Conservation (phyloP, 2,113 vertebrate genomes). For the Micronycteris hirsuta region DNA sequence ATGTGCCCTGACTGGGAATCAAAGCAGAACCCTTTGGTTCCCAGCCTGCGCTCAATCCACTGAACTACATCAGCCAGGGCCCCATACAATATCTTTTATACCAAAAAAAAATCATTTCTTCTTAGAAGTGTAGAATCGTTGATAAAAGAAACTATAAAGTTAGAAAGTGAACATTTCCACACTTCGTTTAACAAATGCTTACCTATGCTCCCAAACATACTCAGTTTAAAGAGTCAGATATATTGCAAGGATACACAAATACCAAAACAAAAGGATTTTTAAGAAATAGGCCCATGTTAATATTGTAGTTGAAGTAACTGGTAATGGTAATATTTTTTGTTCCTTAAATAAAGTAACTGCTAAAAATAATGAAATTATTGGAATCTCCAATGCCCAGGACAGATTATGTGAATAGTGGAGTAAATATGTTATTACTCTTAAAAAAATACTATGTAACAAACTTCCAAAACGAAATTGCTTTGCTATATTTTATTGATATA, state of each 20-base stretch:
- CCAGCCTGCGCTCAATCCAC: too few relatives aligned
- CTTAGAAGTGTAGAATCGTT: neutral
- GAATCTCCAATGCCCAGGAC: neutral
- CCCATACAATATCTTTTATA: too few relatives aligned
- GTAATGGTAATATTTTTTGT: neutral
- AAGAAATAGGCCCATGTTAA: neutral
- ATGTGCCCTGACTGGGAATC: too few relatives aligned
- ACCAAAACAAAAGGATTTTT: neutral
- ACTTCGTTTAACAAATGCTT: neutral
- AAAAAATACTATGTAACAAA: conserved; percentile 34
- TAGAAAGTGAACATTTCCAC: neutral
- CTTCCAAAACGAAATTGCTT: conserved; percentile 15
- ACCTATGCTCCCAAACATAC: neutral
- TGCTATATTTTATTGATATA: conserved; percentile 56
- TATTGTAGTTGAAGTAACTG: conserved; percentile 5
- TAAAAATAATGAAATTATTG: conserved; percentile 37
- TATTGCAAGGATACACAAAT: neutral
- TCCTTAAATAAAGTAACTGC: neutral
- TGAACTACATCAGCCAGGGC: too few relatives aligned
- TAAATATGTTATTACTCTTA: neutral
- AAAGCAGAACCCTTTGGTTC: too few relatives aligned
- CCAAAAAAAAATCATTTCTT: neutral
- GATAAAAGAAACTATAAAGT: neutral
- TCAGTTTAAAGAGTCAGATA: neutral
- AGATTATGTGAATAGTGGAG: neutral